phyloP scores from a whole-genome alignment of 2,113 vertebrate genomes.

The Nibea coibor region DNA sequence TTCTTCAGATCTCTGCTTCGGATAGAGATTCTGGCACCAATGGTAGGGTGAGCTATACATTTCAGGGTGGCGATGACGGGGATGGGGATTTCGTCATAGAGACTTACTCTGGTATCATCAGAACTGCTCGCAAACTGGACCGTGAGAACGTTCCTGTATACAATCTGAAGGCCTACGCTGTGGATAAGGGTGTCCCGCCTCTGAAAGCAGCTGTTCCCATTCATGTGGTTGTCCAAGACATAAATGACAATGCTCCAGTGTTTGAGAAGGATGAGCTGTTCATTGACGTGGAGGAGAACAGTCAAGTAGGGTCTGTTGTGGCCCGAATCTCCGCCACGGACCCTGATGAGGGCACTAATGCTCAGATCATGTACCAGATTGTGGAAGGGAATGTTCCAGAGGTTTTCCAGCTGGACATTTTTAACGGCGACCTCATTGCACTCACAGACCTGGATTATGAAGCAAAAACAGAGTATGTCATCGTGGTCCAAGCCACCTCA shows the following conservation, averaged over 20 bases:
- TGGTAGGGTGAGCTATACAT: conserved; percentile 91
- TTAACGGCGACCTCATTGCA: conserved; percentile 92
- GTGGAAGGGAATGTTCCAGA: conserved; percentile 96
- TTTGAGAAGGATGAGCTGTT: conserved; percentile 94
- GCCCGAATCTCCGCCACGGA: conserved; percentile 90
- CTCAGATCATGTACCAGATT: conserved; percentile 98
- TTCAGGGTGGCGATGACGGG: conserved; percentile 93
- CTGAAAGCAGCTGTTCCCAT: conserved; percentile 90
- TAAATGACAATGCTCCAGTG: conserved; percentile 96
- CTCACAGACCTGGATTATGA: conserved; percentile 96
- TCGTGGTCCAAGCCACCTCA: conserved; percentile 96
- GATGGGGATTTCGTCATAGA: conserved; percentile 95
- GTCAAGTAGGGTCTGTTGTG: conserved; percentile 91
- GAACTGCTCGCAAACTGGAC: conserved; percentile 92
- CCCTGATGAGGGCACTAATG: conserved; percentile 94
- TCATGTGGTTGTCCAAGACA: conserved; percentile 91
- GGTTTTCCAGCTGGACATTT: conserved; percentile 94
- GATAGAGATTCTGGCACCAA: conserved; percentile 93
- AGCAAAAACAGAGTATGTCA: conserved; percentile 89
- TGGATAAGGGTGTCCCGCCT: conserved; percentile 90
- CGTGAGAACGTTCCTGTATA: conserved; percentile 93
- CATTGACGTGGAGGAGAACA: conserved; percentile 93
- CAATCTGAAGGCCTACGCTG: conserved; percentile 89
- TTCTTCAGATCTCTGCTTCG: conserved; percentile 94
- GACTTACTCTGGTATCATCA: conserved; percentile 92